These are phyloP conservation scores for Diadumene lineata DNA, from an alignment of 92 coral and sea anemone genomes.

Conservation along the genomic window DNA sequence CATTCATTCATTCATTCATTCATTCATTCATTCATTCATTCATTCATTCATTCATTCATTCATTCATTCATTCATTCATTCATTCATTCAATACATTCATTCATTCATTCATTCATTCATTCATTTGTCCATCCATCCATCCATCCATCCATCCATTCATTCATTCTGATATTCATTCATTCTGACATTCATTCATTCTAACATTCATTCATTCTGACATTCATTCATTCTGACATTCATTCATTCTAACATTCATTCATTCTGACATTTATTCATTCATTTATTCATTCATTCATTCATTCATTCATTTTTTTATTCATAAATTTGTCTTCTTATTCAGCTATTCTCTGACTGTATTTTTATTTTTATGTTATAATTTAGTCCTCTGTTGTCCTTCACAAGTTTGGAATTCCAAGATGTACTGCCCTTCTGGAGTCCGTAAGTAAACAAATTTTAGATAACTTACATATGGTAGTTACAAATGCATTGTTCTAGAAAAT, in stretches of 20 bases:
- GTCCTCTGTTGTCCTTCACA: slow-evolving; percentile 46
- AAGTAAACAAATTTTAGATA: no score
- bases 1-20: background rate
- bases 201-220: background rate
- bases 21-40: background rate
- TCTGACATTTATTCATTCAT: background rate
- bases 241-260: background rate
- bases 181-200: background rate
- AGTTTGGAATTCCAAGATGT: slow-evolving; percentile 42
- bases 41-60: background rate
- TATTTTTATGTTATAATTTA: background rate
- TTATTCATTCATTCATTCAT: background rate
- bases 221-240: background rate
- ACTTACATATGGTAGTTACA: no score
- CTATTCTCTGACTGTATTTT: no score
- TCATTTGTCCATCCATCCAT: background rate
- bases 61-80: background rate
- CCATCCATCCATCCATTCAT: background rate
- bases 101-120: background rate
- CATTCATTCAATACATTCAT: background rate
- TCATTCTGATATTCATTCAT: background rate
- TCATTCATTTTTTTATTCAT: no score
- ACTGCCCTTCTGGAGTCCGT: slow-evolving; percentile 64
- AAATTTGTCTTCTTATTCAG: no score
- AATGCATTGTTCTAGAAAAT: no score